phyloP scores from a whole-genome alignment of 2,797 vertebrate genomes.

The Helarctos malayanus region DNA sequence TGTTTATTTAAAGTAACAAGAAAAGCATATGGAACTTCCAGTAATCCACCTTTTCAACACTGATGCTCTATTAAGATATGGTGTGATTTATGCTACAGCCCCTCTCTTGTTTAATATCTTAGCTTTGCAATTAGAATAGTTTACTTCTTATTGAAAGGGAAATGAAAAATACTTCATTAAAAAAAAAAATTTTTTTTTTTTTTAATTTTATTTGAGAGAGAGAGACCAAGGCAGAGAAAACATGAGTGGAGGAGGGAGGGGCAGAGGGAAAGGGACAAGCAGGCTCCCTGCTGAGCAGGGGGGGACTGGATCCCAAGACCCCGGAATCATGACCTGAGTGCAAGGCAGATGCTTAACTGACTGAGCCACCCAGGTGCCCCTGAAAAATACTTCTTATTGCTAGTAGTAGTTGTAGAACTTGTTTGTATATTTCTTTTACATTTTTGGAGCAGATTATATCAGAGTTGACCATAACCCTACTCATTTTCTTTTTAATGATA shows the following conservation, averaged over 20 bases:
- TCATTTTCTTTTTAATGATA: slow-evolving; percentile 9
- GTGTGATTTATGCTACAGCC: background rate
- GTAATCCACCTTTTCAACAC: background rate
- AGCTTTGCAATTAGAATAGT: background rate
- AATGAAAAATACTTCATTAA: background rate
- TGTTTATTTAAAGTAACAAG: slow-evolving; percentile 27
- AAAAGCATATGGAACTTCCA: background rate
- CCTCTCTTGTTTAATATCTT: background rate
- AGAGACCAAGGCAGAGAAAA: background rate
- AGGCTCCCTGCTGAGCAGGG: no score
- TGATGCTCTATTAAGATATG: background rate
- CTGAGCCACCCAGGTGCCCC: no score
- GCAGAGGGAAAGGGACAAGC: background rate
- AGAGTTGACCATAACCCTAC: background rate
- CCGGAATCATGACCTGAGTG: no score
- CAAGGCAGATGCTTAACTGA: no score
- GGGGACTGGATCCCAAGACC: no score
- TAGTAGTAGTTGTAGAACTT: slow-evolving; percentile 39
- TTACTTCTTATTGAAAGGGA: slow-evolving; percentile 7
- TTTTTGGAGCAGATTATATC: slow-evolving; percentile 16
- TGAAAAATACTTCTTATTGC: background rate
- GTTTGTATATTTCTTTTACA: background rate
- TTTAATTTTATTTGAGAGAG: background rate
- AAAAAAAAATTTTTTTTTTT: no score
- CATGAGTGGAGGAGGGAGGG: background rate